phyloP scores from a whole-genome alignment of 2,888 invertebrate genomes.

The Rhingia campestris region DNA sequence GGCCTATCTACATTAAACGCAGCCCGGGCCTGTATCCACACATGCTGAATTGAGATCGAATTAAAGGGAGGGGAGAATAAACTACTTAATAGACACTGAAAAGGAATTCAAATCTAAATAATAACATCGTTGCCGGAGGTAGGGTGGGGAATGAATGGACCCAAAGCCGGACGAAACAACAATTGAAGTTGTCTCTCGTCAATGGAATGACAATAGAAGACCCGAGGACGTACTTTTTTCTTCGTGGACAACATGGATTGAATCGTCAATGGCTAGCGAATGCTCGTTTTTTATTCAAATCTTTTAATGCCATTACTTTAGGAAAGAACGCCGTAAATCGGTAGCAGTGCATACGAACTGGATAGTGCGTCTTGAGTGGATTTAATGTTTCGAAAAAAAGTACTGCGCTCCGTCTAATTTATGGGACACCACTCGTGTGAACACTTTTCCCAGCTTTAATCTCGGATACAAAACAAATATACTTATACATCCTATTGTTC shows the following conservation, averaged over 20 bases:
- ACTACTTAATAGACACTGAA: slow-evolving; percentile 56
- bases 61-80: slow-evolving; percentile 4
- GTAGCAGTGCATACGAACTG: slow-evolving; percentile 18
- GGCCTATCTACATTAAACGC: slow-evolving; percentile 13
- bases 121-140: background rate
- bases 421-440: slow-evolving; percentile 67
- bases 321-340: slow-evolving; percentile 17
- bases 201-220: slow-evolving; percentile 63
- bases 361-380: slow-evolving; percentile 17
- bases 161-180: slow-evolving; percentile 67
- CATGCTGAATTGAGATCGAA: slow-evolving; percentile 1
- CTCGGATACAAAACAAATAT: slow-evolving; percentile 35
- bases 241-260: slow-evolving; percentile 29
- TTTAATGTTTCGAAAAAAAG: slow-evolving; percentile 1
- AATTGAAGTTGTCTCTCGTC: slow-evolving; percentile 60
- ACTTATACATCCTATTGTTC: slow-evolving; percentile 28
- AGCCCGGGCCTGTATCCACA: background rate
- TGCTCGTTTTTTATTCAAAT: slow-evolving; percentile 61
- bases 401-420: slow-evolving; percentile 49
- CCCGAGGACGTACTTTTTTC: slow-evolving; percentile 24
- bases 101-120: slow-evolving; percentile 44
- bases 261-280: slow-evolving; percentile 40
- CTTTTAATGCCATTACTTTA: slow-evolving; percentile 63
- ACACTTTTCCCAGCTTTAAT: slow-evolving; percentile 41
- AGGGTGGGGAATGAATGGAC: slow-evolving; percentile 37